Conservation (phyloP, 2,888 invertebrate genomes). For the Caenorhabditis sulstoni region DNA sequence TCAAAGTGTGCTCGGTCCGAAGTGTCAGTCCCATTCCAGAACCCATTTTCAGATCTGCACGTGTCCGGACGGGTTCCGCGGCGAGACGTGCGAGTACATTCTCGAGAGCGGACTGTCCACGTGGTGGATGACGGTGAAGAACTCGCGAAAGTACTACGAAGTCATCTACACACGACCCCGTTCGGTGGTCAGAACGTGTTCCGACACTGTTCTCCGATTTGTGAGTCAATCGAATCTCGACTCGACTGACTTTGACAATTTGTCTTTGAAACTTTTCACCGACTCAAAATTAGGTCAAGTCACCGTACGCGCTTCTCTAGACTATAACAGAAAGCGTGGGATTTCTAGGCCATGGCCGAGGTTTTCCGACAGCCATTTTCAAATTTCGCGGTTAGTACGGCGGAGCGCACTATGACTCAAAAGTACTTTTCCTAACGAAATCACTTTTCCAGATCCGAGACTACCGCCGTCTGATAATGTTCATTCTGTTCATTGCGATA, state of each 20-base stretch:
- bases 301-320: no score
- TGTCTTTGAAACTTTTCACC: no score
- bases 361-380: no score
- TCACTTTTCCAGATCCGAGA: not conserved
- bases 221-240: not conserved
- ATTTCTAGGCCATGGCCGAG: no score
- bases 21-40: not conserved
- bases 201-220: not conserved
- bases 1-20: conserved; percentile 1
- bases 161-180: conserved; percentile 26
- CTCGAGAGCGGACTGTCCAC: conserved; percentile 23
- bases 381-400: no score
- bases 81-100: conserved; percentile 55
- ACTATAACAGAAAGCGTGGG: no score
- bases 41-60: conserved; percentile 31
- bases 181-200: not conserved
- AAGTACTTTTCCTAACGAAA: not conserved
- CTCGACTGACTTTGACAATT: no score
- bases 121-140: conserved; percentile 17
- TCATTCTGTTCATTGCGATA: not conserved
- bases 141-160: conserved; percentile 42
- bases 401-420: no score
- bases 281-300: no score
- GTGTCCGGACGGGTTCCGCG: conserved; percentile 49
- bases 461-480: not conserved